phyloP scores from a whole-genome alignment of 2,888 invertebrate genomes.

The Drosophila phalerata region DNA sequence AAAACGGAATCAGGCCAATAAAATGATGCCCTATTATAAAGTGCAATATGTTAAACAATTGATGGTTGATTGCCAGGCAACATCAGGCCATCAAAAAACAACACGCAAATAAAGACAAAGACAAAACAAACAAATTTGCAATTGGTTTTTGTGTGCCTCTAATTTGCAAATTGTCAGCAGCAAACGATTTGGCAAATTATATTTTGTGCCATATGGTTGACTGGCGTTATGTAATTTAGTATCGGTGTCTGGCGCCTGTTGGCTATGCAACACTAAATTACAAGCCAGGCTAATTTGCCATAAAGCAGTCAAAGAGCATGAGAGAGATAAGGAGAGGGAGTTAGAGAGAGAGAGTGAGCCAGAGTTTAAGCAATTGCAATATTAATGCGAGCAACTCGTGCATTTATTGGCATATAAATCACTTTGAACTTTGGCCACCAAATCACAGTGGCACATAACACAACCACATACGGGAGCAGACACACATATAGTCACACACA shows the following conservation, averaged over 20 bases:
- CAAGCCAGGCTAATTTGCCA: conserved; percentile 62
- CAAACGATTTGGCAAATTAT: conserved; percentile 57
- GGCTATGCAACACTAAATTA: conserved; percentile 69
- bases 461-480: conserved; percentile 7
- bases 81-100: conserved; percentile 25
- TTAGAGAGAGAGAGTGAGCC: neutral
- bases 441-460: conserved; percentile 50
- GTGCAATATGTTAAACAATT: conserved; percentile 67
- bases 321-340: neutral
- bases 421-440: conserved; percentile 51
- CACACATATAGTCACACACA: neutral
- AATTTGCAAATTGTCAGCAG: conserved; percentile 65
- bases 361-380: conserved; percentile 56
- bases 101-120: neutral
- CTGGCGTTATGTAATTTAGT: conserved; percentile 58
- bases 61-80: conserved; percentile 65
- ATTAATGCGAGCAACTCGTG: conserved; percentile 66
- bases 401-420: conserved; percentile 76
- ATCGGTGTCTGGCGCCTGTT: conserved; percentile 46
- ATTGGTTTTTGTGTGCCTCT: conserved; percentile 37
- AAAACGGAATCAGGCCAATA: conserved; percentile 45
- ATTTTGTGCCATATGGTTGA: conserved; percentile 54
- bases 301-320: conserved; percentile 51
- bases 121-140: conserved; percentile 46
- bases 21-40: conserved; percentile 27